Base-by-base conservation (phyloP, 2,113 vertebrate species). In the Cebidichthys violaceus region DNA sequence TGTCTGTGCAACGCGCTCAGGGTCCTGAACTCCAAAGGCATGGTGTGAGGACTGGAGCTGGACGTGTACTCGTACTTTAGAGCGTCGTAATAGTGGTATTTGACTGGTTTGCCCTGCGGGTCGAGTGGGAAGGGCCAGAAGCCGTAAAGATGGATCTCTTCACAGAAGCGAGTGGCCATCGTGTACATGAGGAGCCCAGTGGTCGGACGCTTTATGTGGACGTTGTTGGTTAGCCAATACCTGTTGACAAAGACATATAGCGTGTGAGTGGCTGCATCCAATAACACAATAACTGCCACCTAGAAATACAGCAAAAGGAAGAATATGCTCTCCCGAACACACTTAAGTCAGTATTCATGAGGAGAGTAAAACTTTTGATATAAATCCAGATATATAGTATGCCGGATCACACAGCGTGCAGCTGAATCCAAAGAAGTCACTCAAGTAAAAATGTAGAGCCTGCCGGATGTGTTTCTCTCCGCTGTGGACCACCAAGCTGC, bases 181-280 rank as follows among this genome's bases (percentile, higher is more conserved):
- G 98, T 99, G 79, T 99, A 99, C 98, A 99, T 99, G 86, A 99
- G 92, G 27, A 99, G 96, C 79, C 98, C 98, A 0, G 98, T 99
- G 86, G 97, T 99, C 14, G 98, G 98, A 52, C 98, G 95, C 89
- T 99, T 99, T 84, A 99, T 99, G 91, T 97, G 97, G 64, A 99
- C 97, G 52, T 97, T 96, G 94, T 99, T 99, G 1, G 98, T 99
- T 33, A 99, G 94, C 98, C 98, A 99, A 81, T 99, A 99, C 88
- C 98, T 99, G 93, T 68, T 4, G 39, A 78, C 29, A 82, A 41
- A 85, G 50, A 86, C 43, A 67, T 9, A 50, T 4, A 61, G 1
- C 0, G 3, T 24, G 62, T 9, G 3, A 9, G 80, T 72, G 79
- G 29, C 20, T 77, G 33, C 57, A 64, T n/a, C 9, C 14, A 68